Conservation (phyloP, 2,888 invertebrate species). For the Digitonthophagus gazella region DNA sequence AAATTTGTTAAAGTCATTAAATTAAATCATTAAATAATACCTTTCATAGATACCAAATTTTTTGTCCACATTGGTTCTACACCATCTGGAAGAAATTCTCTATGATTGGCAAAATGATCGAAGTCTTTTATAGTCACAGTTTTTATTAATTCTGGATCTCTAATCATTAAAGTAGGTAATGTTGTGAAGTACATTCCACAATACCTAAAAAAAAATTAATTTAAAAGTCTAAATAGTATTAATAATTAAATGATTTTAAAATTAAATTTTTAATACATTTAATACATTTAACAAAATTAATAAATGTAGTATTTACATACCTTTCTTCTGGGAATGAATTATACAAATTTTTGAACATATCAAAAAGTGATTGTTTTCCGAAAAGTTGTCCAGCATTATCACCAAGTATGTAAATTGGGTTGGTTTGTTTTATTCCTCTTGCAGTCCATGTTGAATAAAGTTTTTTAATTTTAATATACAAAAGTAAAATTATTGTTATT, state of each 20-base stretch:
- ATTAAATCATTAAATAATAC: too few species aligned
- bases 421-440: background rate
- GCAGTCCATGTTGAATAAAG: background rate
- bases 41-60: slow-evolving; percentile 37
- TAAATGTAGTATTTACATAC: too few species aligned
- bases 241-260: too few species aligned
- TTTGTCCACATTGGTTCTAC: slow-evolving; percentile 55
- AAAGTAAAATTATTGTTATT: background rate
- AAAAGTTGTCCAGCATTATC: background rate
- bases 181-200: slow-evolving; percentile 21
- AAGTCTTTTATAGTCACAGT: slow-evolving; percentile 59
- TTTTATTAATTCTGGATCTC: slow-evolving; percentile 60
- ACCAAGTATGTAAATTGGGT: background rate
- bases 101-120: slow-evolving; percentile 57
- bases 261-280: too few species aligned
- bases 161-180: slow-evolving; percentile 52
- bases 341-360: background rate
- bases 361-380: background rate
- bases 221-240: too few species aligned
- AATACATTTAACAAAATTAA: too few species aligned
- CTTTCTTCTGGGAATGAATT: background rate
- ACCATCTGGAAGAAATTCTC: slow-evolving; percentile 36
- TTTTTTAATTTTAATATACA: background rate
- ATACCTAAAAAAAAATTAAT: slow-evolving; percentile 25
- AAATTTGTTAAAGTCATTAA: too few species aligned